Conservation (phyloP, 2,113 vertebrate species). For the Psophia crepitans region DNA sequence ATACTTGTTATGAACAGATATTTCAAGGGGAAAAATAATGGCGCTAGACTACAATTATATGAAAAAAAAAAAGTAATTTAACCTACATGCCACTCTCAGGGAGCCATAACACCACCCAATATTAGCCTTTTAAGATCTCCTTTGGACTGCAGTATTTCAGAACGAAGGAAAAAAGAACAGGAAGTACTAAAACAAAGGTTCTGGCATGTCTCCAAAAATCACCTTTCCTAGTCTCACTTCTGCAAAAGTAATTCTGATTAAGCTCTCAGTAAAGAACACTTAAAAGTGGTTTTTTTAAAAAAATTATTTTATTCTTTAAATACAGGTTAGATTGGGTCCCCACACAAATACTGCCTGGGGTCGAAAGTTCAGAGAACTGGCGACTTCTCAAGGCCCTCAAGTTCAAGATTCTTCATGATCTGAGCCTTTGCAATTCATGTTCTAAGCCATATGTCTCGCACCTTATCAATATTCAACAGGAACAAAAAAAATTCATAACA, state of each 20-base stretch:
- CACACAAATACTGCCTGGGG: not conserved
- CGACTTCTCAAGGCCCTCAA: not conserved
- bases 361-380: not conserved
- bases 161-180: not conserved
- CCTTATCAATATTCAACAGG: not conserved
- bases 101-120: rapidly evolving
- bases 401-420: not conserved
- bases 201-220: not conserved
- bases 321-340: not conserved
- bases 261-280: not conserved
- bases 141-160: not conserved
- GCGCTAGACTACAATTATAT: not conserved
- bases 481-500: not conserved
- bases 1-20: not conserved
- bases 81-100: not conserved
- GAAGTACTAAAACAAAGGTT: not conserved
- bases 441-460: not conserved
- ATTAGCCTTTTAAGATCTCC: not conserved
- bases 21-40: not conserved
- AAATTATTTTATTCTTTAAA: not conserved
- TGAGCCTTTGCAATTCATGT: not conserved
- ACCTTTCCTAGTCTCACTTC: not conserved
- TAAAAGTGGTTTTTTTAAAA: not conserved
- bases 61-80: not conserved
- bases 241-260: not conserved